Percentiles rank a stretch among this genome's conserved stretches.
Evolutionary conservation across 2,888 invertebrate genomes (phyloP).

Genomic region (Balanococcus diminutus): DNA sequence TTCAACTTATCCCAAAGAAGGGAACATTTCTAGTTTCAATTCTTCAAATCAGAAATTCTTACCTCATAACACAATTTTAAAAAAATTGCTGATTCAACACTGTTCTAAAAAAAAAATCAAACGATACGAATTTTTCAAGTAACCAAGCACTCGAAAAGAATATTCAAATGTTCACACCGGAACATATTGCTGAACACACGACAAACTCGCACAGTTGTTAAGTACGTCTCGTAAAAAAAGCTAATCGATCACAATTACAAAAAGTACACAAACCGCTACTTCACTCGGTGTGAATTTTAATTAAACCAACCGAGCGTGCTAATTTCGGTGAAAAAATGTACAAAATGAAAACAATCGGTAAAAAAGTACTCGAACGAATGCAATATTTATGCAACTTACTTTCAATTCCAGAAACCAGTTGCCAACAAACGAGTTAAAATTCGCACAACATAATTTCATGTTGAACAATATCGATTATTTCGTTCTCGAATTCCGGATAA

Average conservation of each 20-base stretch:
- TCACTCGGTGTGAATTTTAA: neutral
- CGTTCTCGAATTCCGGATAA: neutral
- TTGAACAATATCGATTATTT: slow-evolving; percentile 26
- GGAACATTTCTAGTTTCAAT: too few relatives aligned
- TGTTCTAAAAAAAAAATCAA: too few relatives aligned
- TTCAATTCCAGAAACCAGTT: slow-evolving; percentile 6
- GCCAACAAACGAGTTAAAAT: neutral
- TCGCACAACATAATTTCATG: neutral
- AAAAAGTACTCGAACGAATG: neutral
- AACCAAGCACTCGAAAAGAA: too few relatives aligned
- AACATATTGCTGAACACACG: too few relatives aligned
- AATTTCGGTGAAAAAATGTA: neutral
- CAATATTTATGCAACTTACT: neutral
- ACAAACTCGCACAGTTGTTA: too few relatives aligned
- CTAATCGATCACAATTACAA: neutral
- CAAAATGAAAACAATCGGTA: neutral
- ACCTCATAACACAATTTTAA: too few relatives aligned
- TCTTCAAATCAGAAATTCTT: too few relatives aligned
- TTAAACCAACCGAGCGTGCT: neutral
- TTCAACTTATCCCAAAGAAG: too few relatives aligned
- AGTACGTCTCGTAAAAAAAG: too few relatives aligned
- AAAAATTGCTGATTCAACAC: too few relatives aligned
- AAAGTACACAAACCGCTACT: neutral
- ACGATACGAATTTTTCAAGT: too few relatives aligned
- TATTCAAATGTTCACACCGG: too few relatives aligned